Evolutionary conservation across 2,888 invertebrate species (phyloP).

Genomic region (Cetonia aurata): DNA sequence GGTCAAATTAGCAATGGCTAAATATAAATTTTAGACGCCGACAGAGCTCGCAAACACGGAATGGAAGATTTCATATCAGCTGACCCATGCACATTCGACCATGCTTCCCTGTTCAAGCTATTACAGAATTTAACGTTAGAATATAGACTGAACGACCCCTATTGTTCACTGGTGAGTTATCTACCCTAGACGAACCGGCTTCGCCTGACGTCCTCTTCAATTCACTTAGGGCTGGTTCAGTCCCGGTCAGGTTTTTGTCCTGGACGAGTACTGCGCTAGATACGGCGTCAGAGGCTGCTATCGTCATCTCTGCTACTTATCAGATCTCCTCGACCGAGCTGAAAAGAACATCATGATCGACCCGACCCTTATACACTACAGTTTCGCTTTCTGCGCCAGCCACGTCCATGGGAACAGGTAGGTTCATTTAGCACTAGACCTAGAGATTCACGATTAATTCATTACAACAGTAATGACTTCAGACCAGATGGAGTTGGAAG

Average conservation of each 20-base stretch:
- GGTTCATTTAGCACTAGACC: conserved; percentile 61
- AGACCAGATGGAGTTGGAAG: conserved; percentile 99
- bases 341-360: conserved; percentile 95
- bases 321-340: conserved; percentile 93
- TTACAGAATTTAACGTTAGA: conserved; percentile 95
- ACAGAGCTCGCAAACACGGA: conserved; percentile 97
- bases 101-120: conserved; percentile 91
- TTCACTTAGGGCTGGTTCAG: conserved; percentile 95
- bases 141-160: conserved; percentile 97
- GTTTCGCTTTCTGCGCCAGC: conserved; percentile 99
- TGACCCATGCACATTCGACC: conserved; percentile 98
- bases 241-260: conserved; percentile 97
- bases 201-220: not conserved
- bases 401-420: conserved; percentile 99
- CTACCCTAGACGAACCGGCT: not conserved
- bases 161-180: conserved; percentile 88
- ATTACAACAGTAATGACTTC: conserved; percentile 67
- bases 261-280: conserved; percentile 97
- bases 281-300: conserved; percentile 98
- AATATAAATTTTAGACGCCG: conserved; percentile 77
- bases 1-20: too few relatives aligned
- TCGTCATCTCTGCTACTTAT: conserved; percentile 95
- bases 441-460: conserved; percentile 64
- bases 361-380: conserved; percentile 98
- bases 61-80: conserved; percentile 99